Evolutionary conservation across 1,140 invertebrate genomes (phyloP), one percentile per base, ranked within the genome.

Genomic region (Drosophila bocki): DNA sequence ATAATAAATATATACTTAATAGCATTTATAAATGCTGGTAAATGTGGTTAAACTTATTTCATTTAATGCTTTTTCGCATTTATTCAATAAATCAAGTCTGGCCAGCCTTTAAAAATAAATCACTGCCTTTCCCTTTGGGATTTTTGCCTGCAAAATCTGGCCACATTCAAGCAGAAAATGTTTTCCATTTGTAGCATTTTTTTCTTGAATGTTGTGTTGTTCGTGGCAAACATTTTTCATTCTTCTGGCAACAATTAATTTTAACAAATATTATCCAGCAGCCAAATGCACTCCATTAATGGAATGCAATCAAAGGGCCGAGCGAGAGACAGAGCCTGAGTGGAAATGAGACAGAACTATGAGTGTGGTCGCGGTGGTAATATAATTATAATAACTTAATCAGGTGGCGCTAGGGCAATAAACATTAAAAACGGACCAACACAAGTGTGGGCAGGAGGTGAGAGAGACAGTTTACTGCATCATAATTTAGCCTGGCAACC

Each of bases 341-440:
- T 45, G 39, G 4, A 7, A 35, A 22, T 19, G 48, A 32, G 50
- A 17, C 6, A 15, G 48, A 33, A 51, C 50, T 33, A 51, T 17
- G 11, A 32, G n/a, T 33, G 19, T 33, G 19, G 41, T 29, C 26
- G 26, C 26, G 26, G 26, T 22, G 51, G 58, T 29, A 17, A 76
- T 68, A 61, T 77, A 77, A 77, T 77, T 77, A 77, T 77, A 76
- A 77, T 77, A 77, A 77, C 75, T 77, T 77, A 77, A 77, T 77
- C 75, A 77, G 74, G 74, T 77, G 56, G 57, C 75, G 50, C 74
- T 77, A 53, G 51, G 75, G 74, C 74, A 68, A 77, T 77, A 77
- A 77, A 77, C 75, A 77, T 77, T 77, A 77, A 77, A 64, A 68
- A 47, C 45, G 50, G 33, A 48, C 53, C 19, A 39, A 33, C 32